phyloP scores from a whole-genome alignment of 2,888 invertebrate species.

The Hesperia comma region DNA sequence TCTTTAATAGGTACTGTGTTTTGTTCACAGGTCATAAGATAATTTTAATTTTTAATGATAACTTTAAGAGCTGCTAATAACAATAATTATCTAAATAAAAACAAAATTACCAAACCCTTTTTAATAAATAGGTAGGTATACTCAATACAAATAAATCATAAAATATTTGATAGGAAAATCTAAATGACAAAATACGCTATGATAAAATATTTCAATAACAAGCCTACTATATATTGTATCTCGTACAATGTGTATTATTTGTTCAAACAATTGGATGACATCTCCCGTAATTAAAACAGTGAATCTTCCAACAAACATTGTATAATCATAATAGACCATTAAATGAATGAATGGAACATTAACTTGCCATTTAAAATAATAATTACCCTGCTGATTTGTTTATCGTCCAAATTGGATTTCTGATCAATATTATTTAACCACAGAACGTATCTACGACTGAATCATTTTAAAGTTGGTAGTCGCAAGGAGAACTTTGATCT shows the following conservation, averaged over 20 bases:
- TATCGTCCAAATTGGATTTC: conserved; percentile 9
- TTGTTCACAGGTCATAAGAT: too few species aligned
- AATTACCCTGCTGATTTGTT: conserved; percentile 21
- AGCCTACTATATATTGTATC: neutral
- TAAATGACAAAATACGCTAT: neutral
- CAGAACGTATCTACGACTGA: conserved; percentile 14
- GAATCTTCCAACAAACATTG: conserved; percentile 20
- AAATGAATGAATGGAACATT: conserved; percentile 11
- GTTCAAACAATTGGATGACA: neutral
- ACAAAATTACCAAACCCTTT: too few species aligned
- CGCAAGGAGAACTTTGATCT: conserved; percentile 18
- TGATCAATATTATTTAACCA: conserved; percentile 5
- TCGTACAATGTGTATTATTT: neutral
- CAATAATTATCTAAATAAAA: too few species aligned
- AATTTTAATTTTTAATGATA: too few species aligned
- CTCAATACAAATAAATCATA: neutral
- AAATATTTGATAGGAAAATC: neutral
- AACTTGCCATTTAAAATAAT: conserved; percentile 8
- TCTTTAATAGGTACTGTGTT: too few species aligned
- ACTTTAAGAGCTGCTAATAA: too few species aligned
- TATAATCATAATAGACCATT: conserved; percentile 11
- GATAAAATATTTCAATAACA: neutral
- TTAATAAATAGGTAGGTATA: too few species aligned
- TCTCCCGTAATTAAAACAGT: conserved; percentile 19
- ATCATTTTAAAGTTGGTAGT: conserved; percentile 13